phyloP scores from a whole-genome alignment of 2,797 vertebrate species.

The Kryptopterus vitreolus region DNA sequence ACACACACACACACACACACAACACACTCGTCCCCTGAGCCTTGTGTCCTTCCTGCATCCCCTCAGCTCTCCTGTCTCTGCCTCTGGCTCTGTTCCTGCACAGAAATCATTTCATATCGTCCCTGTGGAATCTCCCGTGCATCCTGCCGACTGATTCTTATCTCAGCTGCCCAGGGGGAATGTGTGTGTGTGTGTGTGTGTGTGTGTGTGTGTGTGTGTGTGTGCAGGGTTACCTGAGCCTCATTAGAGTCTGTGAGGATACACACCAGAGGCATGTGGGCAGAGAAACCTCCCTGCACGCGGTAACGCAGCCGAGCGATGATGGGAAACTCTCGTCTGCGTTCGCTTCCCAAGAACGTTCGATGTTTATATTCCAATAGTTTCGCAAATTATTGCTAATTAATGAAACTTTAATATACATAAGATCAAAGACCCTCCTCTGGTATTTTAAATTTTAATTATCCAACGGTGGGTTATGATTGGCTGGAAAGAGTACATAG shows the following conservation, averaged over 20 bases:
- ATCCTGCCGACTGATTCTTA: constrained; percentile 33
- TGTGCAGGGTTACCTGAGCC: constrained; percentile 26
- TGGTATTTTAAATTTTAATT: too few relatives aligned
- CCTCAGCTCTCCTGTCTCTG: constrained; percentile 18
- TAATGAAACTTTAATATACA: too few relatives aligned
- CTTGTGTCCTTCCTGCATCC: constrained; percentile 16
- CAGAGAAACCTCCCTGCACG: constrained; percentile 22
- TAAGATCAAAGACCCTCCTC: too few relatives aligned
- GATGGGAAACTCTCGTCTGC: not conserved
- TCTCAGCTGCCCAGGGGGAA: constrained; percentile 22
- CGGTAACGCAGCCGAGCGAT: not conserved
- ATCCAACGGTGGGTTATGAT: too few relatives aligned
- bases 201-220: constrained; percentile 9
- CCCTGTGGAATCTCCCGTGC: constrained; percentile 22
- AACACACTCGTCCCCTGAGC: not conserved
- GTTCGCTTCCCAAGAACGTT: too few relatives aligned
- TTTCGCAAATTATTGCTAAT: too few relatives aligned
- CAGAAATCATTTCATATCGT: constrained; percentile 24
- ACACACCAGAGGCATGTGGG: constrained; percentile 43
- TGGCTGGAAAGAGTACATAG: too few relatives aligned
- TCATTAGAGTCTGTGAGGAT: constrained; percentile 46
- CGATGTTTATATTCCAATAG: too few relatives aligned
- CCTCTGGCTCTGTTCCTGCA: constrained; percentile 17
- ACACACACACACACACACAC: too few relatives aligned
- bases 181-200: constrained; percentile 14